A percentile compares a stretch with the other conserved stretches of the same genome.
Evolutionary conservation across 2,888 invertebrate genomes (phyloP).

Genomic region (Pomacea canaliculata): DNA sequence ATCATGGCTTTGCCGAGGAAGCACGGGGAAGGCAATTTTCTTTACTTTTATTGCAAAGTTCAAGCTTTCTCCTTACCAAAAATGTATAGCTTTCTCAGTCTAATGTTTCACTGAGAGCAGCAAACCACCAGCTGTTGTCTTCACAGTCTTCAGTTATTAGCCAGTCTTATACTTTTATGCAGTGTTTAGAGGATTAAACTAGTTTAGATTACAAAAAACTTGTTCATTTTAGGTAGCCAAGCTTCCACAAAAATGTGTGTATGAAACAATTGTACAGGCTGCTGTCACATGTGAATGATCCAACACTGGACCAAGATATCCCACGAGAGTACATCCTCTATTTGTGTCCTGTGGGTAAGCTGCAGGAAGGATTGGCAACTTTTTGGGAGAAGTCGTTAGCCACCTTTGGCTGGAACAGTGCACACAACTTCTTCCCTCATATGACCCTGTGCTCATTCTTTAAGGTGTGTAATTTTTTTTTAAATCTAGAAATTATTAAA

Average conservation of each 20-base stretch:
- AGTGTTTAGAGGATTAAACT: too few species aligned
- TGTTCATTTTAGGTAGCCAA: too few species aligned
- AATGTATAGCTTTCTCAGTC: too few species aligned
- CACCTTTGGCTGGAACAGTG: constrained; percentile 87
- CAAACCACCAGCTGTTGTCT: too few species aligned
- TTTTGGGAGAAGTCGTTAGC: constrained; percentile 80
- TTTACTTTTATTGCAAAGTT: too few species aligned
- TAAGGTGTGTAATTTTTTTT: constrained; percentile 49
- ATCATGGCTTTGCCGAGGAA: too few species aligned
- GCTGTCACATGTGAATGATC: constrained; percentile 88
- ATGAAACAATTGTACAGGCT: constrained; percentile 72
- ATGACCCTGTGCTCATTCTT: constrained; percentile 91
- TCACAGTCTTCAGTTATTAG: too few species aligned
- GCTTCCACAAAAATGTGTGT: neutral
- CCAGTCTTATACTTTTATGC: too few species aligned
- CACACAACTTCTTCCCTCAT: constrained; percentile 90
- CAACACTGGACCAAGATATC: constrained; percentile 81
- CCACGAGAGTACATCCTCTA: constrained; percentile 90
- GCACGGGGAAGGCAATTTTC: too few species aligned
- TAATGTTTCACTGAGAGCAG: too few species aligned
- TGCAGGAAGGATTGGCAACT: constrained; percentile 78
- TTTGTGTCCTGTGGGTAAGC: constrained; percentile 84
- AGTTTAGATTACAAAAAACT: too few species aligned
- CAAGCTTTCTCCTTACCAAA: too few species aligned
- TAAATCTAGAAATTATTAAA: neutral